A percentile compares a stretch with the other conserved stretches of the same genome.
These are phyloP conservation scores for Gyps fulvus DNA, from an alignment of 2,113 vertebrate genomes.

Conservation along the genomic window DNA sequence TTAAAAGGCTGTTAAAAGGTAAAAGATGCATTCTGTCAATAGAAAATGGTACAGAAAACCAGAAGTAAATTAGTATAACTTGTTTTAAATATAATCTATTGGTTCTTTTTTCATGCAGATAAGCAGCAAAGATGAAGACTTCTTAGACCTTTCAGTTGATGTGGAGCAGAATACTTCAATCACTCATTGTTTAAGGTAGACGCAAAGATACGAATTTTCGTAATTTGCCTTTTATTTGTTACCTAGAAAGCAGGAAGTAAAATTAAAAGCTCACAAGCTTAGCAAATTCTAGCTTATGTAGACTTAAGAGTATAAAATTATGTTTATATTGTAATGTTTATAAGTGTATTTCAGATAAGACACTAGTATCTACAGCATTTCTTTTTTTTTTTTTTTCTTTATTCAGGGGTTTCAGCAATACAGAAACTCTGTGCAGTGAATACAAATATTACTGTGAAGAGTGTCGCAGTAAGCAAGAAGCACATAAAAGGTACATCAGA, in stretches of 20 bases:
- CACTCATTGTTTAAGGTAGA: conserved; percentile 84
- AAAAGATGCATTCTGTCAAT: neutral
- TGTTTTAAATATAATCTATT: neutral
- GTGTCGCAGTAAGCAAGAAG: conserved; percentile 86
- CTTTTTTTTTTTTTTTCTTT: neutral
- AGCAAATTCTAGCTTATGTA: neutral
- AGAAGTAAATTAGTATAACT: neutral
- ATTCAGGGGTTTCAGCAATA: conserved; percentile 83
- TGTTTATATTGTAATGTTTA: neutral
- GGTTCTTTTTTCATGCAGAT: conserved; percentile 65
- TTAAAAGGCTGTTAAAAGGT: neutral
- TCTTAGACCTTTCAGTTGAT: conserved; percentile 85
- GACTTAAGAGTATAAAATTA: neutral
- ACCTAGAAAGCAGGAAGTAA: neutral
- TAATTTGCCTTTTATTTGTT: neutral
- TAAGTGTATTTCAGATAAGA: neutral
- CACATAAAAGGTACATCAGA: conserved; percentile 79
- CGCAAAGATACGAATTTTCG: neutral
- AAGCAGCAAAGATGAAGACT: conserved; percentile 87
- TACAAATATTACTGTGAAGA: conserved; percentile 88
- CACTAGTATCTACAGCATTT: neutral
- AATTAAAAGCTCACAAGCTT: neutral
- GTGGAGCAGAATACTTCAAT: conserved; percentile 87
- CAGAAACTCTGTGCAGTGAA: conserved; percentile 84
- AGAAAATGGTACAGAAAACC: neutral